Conservation (phyloP, 2,797 vertebrate species). For the Cottoperca gobio region DNA sequence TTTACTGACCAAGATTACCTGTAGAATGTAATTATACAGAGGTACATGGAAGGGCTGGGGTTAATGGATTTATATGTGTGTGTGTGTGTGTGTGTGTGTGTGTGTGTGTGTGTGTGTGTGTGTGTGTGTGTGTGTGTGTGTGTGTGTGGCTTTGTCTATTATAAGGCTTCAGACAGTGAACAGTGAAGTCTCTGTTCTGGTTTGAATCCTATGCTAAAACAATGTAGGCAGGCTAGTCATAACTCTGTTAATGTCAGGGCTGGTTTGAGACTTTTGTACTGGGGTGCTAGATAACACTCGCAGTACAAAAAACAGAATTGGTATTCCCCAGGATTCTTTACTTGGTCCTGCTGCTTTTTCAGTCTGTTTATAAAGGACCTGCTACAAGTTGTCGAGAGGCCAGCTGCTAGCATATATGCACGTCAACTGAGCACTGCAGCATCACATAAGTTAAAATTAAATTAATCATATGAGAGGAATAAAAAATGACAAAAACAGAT, state of each 20-base stretch:
- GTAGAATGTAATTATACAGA: slow-evolving; percentile 52
- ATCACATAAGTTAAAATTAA: too few species aligned
- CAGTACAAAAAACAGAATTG: not conserved
- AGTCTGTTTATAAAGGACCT: too few species aligned
- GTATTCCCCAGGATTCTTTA: too few species aligned
- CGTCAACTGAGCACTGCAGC: not conserved
- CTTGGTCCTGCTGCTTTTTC: too few species aligned
- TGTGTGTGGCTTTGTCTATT: not conserved
- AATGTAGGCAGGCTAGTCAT: not conserved
- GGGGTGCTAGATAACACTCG: not conserved
- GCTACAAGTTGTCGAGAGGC: too few species aligned
- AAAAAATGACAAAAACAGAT: not conserved
- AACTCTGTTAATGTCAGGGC: not conserved
- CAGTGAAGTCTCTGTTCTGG: slow-evolving; percentile 27
- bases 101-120: not conserved
- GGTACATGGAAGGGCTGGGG: slow-evolving; percentile 27
- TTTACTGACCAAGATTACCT: slow-evolving; percentile 49
- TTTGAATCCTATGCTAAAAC: not conserved
- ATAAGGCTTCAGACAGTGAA: slow-evolving; percentile 5
- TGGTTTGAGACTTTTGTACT: not conserved
- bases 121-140: not conserved
- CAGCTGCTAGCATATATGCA: too few species aligned
- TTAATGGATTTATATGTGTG: slow-evolving; percentile 50
- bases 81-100: not conserved
- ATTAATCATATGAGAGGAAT: not conserved